Percentiles rank a stretch among this genome's conserved stretches.
Conservation (phyloP, 53 echinoderm and acorn worm genomes). For the Holothuria leucospilota region DNA sequence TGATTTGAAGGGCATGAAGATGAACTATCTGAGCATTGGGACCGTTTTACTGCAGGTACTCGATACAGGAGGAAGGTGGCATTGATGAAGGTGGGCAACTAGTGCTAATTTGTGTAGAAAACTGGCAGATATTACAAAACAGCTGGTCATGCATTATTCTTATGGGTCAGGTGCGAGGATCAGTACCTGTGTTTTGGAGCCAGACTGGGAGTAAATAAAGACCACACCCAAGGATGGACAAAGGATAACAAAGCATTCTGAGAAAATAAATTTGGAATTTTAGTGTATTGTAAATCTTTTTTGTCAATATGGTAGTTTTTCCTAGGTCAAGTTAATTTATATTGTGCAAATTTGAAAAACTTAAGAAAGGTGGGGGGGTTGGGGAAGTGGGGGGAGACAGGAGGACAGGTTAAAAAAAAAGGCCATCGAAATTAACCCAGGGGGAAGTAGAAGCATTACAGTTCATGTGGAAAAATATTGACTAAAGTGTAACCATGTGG, state of each 20-base stretch:
- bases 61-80: conserved; percentile 91
- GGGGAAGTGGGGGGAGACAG: too few relatives aligned
- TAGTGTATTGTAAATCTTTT: background rate
- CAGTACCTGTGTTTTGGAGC: conserved; percentile 97
- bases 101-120: conserved; percentile 98
- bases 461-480: too few relatives aligned
- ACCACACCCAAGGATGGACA: conserved; percentile 92
- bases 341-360: too few relatives aligned
- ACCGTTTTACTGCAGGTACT: conserved; percentile 65
- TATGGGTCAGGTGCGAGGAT: conserved; percentile 96
- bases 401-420: too few relatives aligned
- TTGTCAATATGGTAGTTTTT: background rate
- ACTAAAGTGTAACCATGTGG: too few relatives aligned
- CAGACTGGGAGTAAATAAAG: conserved; percentile 96
- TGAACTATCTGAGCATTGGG: too few relatives aligned
- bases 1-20: too few relatives aligned
- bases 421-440: too few relatives aligned
- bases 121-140: conserved; percentile 96
- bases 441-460: too few relatives aligned
- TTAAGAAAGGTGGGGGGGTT: too few relatives aligned
- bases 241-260: conserved; percentile 41
- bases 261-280: background rate
- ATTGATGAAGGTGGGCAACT: conserved; percentile 88
- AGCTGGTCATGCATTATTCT: conserved; percentile 83
- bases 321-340: too few relatives aligned